These are phyloP conservation scores for Heteromyza rotundicornis DNA, from an alignment of 2,888 invertebrate genomes.

Conservation along the genomic window DNA sequence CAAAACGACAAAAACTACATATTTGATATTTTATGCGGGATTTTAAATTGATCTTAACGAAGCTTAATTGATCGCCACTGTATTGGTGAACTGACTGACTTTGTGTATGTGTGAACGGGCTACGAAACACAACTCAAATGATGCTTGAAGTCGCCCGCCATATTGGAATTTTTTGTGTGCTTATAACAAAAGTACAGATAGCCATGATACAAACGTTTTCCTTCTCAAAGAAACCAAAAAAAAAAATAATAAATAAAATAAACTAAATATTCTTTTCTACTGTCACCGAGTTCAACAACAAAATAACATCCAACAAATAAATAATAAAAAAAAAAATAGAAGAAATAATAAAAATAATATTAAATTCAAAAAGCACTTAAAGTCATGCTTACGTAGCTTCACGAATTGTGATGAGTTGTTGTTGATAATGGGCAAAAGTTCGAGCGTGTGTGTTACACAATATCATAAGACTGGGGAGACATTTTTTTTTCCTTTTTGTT, in stretches of 20 bases:
- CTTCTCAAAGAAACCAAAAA: background rate
- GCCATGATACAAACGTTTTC: slow-evolving; percentile 29
- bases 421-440: slow-evolving; percentile 10
- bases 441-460: slow-evolving; percentile 25
- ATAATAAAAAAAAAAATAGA: slow-evolving; percentile 42
- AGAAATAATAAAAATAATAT: slow-evolving; percentile 35
- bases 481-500: too few relatives aligned
- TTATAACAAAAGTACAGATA: slow-evolving; percentile 37
- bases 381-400: slow-evolving; percentile 17
- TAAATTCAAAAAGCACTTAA: slow-evolving; percentile 29
- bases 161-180: slow-evolving; percentile 47
- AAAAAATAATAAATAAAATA: slow-evolving; percentile 25
- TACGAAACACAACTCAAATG: slow-evolving; percentile 17
- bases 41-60: slow-evolving; percentile 65
- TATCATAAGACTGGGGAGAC: too few relatives aligned
- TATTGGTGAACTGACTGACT: slow-evolving; percentile 49
- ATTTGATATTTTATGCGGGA: slow-evolving; percentile 63
- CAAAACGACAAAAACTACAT: slow-evolving; percentile 53
- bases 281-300: slow-evolving; percentile 43
- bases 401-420: background rate
- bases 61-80: slow-evolving; percentile 62
- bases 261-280: slow-evolving; percentile 34
- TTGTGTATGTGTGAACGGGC: slow-evolving; percentile 25
- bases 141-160: slow-evolving; percentile 41
- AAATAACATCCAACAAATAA: slow-evolving; percentile 32